Conservation (phyloP, 1,140 invertebrate species). For the Drosophila bipectinata region DNA sequence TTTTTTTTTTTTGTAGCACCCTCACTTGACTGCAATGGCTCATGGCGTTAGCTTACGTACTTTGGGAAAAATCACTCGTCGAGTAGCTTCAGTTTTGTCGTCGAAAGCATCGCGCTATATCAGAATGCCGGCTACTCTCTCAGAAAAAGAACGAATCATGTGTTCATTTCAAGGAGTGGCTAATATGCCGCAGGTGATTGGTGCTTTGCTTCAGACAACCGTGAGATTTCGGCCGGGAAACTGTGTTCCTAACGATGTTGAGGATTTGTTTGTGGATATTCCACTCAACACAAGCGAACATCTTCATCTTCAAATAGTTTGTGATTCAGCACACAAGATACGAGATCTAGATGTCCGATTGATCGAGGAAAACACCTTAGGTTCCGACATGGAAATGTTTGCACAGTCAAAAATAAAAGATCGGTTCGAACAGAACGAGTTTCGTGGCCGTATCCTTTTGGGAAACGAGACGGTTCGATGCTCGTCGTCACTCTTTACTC, state of each 20-base stretch:
- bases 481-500: conserved; percentile 65
- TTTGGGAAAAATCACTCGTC: conserved; percentile 66
- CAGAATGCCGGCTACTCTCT: conserved; percentile 70
- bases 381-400: conserved; percentile 56
- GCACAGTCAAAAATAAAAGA: conserved; percentile 64
- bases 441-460: conserved; percentile 69
- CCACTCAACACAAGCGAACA: conserved; percentile 36
- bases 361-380: conserved; percentile 39
- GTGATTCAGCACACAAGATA: conserved; percentile 68
- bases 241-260: conserved; percentile 5
- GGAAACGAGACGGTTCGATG: conserved; percentile 59
- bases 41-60: conserved; percentile 66
- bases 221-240: conserved; percentile 37
- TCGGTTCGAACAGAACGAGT: conserved; percentile 76
- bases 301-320: conserved; percentile 66
- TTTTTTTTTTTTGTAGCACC: conserved; percentile 44
- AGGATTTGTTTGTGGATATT: background rate
- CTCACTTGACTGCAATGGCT: conserved; percentile 56
- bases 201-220: conserved; percentile 57
- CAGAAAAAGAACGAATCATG: conserved; percentile 71
- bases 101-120: conserved; percentile 75
- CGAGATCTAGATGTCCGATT: conserved; percentile 68
- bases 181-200: conserved; percentile 76
- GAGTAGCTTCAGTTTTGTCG: conserved; percentile 64
- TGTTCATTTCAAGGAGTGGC: conserved; percentile 65